Evolutionary conservation across 2,113 vertebrate genomes (phyloP), one percentile per base, ranked within the genome.

Genomic region (Ctenomys sociabilis): DNA sequence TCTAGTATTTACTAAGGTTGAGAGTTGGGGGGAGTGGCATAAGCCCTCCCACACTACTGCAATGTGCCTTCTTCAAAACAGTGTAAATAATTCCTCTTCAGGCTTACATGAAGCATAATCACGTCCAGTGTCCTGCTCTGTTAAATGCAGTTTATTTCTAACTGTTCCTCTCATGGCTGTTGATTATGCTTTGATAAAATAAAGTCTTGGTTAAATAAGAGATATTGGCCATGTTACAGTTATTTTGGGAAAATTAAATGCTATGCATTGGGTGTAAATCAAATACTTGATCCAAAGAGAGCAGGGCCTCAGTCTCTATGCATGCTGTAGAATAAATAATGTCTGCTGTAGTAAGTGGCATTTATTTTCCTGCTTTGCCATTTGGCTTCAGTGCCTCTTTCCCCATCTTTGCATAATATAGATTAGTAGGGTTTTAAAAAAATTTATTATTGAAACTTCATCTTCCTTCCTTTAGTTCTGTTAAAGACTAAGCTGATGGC

Each of bases 161-260:
- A 80, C 3, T 21, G 66, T 96, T 24, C 24, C 28, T 77, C 12
- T 85, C 26, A 24, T 54, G 3, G 11, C n/a, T 85, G 78, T 73
- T 87, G 26, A 66, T 78, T 75, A 7, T 19, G 52, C 19, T 84
- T 54, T 75, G 64, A n/a, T 75, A 91, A 93, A 96, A 75, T 57
- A 32, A 72, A 78, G 5, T 45, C 87, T 35, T 70, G n/a, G 26
- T 75, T 81, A 77, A 88, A 91, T 64, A 88, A 84, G 57, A 1
- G 5, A 35, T 52, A 19, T 28, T 49, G 81, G 21, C 2, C 73
- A 88, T 22, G 77, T 0, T 45, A 43, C 40, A 94, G 66, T 14
- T 10, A 73, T 80, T 88, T 80, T 64, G 3, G 54, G 68, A 93
- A 80, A 83, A 85, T 11, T 57, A 80, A 88, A 72, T 49, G 1